A percentile compares a stretch with the other conserved stretches of the same genome.
phyloP scores from a whole-genome alignment of 2,113 vertebrate genomes.

The Micronycteris hirsuta region DNA sequence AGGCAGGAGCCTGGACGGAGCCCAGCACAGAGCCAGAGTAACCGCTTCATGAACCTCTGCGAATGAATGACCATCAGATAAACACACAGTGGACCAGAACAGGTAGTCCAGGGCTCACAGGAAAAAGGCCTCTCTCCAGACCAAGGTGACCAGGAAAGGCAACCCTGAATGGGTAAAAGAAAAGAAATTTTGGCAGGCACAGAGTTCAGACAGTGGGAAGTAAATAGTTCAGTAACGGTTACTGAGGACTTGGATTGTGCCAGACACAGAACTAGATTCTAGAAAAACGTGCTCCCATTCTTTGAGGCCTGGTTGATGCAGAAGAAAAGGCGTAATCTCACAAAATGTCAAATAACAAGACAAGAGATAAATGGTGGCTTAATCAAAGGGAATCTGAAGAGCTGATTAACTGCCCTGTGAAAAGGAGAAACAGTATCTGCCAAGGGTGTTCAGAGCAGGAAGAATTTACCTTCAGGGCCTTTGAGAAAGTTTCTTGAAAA shows the following conservation, averaged over 20 bases:
- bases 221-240: not conserved
- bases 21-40: not conserved
- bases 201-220: not conserved
- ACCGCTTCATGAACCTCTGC: fast-evolving
- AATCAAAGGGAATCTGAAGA: not conserved
- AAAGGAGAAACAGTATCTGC: not conserved
- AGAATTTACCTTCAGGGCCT: not conserved
- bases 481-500: not conserved
- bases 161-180: not conserved
- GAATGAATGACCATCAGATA: not conserved
- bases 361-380: not conserved
- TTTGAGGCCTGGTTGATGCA: not conserved
- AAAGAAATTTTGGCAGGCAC: not conserved
- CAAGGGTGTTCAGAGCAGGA: not conserved
- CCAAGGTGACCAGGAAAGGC: not conserved
- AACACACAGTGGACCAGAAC: not conserved
- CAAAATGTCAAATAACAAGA: not conserved
- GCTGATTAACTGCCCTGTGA: no score
- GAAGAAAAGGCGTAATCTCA: not conserved
- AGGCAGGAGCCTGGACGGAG: not conserved
- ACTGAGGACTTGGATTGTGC: not conserved
- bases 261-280: not conserved
- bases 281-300: not conserved
- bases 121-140: not conserved
- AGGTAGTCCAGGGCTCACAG: not conserved